Evolutionary conservation across 2,113 vertebrate genomes (phyloP), one percentile per base, ranked within the genome.

Genomic region (Crotophaga sulcirostris): DNA sequence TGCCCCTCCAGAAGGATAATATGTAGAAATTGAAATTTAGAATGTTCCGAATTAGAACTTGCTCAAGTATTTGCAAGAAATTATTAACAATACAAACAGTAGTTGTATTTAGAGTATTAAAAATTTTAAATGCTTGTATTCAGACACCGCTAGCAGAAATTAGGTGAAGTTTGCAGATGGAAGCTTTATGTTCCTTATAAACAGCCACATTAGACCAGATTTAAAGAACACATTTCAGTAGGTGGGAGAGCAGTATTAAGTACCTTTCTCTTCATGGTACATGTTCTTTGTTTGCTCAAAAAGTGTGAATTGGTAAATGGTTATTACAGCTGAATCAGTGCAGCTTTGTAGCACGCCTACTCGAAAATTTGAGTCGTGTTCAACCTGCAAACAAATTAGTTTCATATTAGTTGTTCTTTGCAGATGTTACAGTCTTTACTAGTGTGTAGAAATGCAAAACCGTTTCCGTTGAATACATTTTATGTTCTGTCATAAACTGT

Each of bases 281-380:
- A 44, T 19, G 33, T 52, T 77, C 63, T 87, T 90, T 95, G 62
- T 87, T 96, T 78, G 69, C 62, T 87, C 62, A 63, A 10, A 38
- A 93, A 76, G 33, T 58, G 83, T 84, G 84, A 96, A 47, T 51
- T 78, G 66, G 42, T 85, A 91, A 90, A 92, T 63, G 51, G 56
- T 94, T 90, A 72, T 84, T 87, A 78, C 8, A 80, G 60, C 80
- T 92, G 84, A 94, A 90, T 92, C 82, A 87, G 44, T 93, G 85
- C 78, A 90, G 82, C 67, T 76, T 66, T 40, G 34, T 79, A 87
- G 25, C 70, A 60, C 20, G 9, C 51, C 87, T 84, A 4, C 84
- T 88, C 80, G 63, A 66, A 76, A 82, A 73, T 85, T 73, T 76
- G 89, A 73, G 14, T 28, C 62, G 31, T 62, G 36, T 75, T 95